Base-by-base conservation (phyloP, 1,140 invertebrate species). In the Apis florea region DNA sequence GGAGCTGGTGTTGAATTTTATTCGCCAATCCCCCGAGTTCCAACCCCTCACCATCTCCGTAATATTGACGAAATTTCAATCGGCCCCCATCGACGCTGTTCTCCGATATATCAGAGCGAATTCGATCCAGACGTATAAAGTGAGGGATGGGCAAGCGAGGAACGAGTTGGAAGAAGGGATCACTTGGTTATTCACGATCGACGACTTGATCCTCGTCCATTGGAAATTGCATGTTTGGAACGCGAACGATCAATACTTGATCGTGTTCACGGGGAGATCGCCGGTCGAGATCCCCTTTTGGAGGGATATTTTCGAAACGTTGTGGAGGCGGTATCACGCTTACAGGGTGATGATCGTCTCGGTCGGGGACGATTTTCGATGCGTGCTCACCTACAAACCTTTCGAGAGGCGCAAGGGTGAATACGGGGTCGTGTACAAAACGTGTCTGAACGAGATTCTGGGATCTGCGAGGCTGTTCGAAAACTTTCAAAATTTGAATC, bases 401-500 rank as follows among this genome's bases (percentile, higher is more conserved):
- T 89, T 91, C 26, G 67, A 83, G 13, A 61, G 59, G 1, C 64
- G 4, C 0, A 53, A 61, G 31, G 31, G 67, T 1, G 70, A 82
- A 11, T 91, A 85, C 47, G 90, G 89, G 0, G 63, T 40, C 4
- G 47, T 89, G 1, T 51, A 56, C 13, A 83, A 63, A 17, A 5
- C 71, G 13, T 86, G 85, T 12, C 40, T 76, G 17, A 2, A 40
- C 10, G 21, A 47, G 3, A 40, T 3, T 26, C n/a, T 24, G 8
- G 17, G 4, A 11, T 13, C 24, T 0, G 31, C 31, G 5, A 66
- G 49, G 13, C 31, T 90, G 13, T 92, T 90, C 31, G 83, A 89
- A 6, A 76, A 77, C 40, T 90, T 92, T 49, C 19, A 53, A 4
- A 88, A 90, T 2, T 51, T 91, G 1, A 90, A 89, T 15, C 64